Evolutionary conservation across 1,140 invertebrate genomes (phyloP), one percentile per base, ranked within the genome.

Genomic region (Orussus abietinus): DNA sequence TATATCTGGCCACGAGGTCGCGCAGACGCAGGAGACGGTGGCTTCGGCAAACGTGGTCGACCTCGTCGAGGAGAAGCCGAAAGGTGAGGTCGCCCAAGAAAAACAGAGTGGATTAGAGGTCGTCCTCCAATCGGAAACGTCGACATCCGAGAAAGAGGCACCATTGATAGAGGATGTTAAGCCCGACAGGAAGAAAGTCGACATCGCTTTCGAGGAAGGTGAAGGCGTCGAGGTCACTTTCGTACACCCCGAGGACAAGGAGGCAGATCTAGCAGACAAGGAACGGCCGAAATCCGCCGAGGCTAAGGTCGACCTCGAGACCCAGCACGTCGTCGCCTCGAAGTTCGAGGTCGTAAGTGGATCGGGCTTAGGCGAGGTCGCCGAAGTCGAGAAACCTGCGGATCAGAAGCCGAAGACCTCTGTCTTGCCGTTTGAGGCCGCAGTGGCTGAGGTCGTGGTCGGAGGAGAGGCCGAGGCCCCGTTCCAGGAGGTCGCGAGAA

Each of bases 131-230:
- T 64, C 57, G 9, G 55, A 76, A 61, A 55, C 74, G 33, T 67
- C 64, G 2, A 21, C 57, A 29, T 75, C 70, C 6, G 79, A 80
- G 57, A 78, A 74, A 52, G 79, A 80, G 69, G 67, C 61, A 19
- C 49, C 56, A 33, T 64, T 77, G 29, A 26, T 32, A 11, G 50
- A 52, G 28, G 61, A 72, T 32, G 42, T 72, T 2, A 74, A 71
- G 64, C 75, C 77, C 12, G 71, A 77, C 22, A 42, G 37, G 11
- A 77, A 80, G 51, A 57, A 55, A 22, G 67, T 71, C 5, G 55
- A 57, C 33, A 42, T 77, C 25, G 47, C 40, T 6, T 79, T 78
- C 50, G 62, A 70, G 48, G 72, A 76, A 62, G 67, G 65, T 32
- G 57, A 76, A 62, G 53, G 71, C 49, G 26, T 80, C 5, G 58